phyloP scores from a whole-genome alignment of 2,888 invertebrate genomes.

The Girardia tigrina region DNA sequence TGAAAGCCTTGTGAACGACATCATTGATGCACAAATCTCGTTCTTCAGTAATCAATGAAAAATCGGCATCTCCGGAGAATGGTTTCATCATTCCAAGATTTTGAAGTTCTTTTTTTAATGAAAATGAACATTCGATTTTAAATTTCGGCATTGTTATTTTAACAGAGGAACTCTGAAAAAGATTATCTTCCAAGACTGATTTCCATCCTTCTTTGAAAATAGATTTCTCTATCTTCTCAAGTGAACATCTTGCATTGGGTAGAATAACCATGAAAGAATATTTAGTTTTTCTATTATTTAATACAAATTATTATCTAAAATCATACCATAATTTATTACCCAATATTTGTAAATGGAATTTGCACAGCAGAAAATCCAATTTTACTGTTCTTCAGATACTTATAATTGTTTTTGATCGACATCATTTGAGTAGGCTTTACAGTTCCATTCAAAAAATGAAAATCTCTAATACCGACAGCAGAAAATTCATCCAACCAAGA shows the following conservation, averaged over 20 bases:
- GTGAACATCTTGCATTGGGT: neutral
- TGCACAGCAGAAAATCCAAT: neutral
- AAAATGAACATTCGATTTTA: slow-evolving; percentile 11
- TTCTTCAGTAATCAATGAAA: neutral
- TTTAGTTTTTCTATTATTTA: neutral
- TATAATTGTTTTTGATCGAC: neutral
- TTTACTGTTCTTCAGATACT: neutral
- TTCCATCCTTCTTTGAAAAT: neutral
- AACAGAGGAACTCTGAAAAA: neutral
- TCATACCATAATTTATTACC: neutral
- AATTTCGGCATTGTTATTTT: neutral
- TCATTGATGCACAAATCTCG: neutral
- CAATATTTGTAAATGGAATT: neutral
- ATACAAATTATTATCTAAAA: neutral
- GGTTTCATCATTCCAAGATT: neutral
- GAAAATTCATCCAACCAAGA: neutral
- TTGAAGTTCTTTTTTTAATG: neutral
- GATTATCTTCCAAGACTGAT: neutral
- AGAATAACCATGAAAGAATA: neutral
- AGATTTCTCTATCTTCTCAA: neutral
- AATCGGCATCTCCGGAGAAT: neutral
- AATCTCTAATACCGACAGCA: neutral
- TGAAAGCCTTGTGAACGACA: neutral
- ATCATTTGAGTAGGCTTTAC: neutral
- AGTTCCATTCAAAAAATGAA: neutral